A percentile compares a stretch with the other conserved stretches of the same genome.
Evolutionary conservation across 35 echinoderm and acorn worm species (phyloP).

Genomic region (Strongylocentrotus purpuratus): DNA sequence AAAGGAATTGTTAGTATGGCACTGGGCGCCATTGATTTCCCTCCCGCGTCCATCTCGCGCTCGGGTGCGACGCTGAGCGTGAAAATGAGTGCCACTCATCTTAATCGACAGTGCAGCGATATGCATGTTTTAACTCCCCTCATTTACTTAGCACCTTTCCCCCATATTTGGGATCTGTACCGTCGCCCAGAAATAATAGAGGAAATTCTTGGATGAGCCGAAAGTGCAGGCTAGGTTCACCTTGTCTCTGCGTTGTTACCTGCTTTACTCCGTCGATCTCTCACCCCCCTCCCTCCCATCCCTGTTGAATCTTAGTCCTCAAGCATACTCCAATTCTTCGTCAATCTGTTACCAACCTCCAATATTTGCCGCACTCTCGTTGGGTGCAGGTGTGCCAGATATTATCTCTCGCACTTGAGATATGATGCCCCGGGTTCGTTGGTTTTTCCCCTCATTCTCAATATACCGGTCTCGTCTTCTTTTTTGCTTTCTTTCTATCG

Average conservation of each 20-base stretch:
- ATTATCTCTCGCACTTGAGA: conserved; percentile 53
- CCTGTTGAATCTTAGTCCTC: conserved; percentile 34
- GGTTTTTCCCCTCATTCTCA: conserved; percentile 37
- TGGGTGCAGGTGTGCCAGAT: conserved; percentile 45
- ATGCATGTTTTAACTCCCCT: conserved; percentile 39
- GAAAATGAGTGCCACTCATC: conserved; percentile 41
- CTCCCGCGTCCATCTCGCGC: background rate
- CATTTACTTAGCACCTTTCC: conserved; percentile 38
- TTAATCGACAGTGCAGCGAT: conserved; percentile 51
- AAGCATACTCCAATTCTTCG: conserved; percentile 30
- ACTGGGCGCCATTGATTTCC: conserved; percentile 36
- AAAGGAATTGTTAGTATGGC: conserved; percentile 56
- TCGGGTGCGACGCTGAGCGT: conserved; percentile 25
- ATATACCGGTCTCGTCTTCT: background rate
- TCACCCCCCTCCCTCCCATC: background rate
- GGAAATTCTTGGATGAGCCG: conserved; percentile 2
- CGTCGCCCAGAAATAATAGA: conserved; percentile 12
- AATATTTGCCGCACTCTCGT: conserved; percentile 50
- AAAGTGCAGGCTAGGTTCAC: conserved; percentile 54
- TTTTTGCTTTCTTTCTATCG: background rate
- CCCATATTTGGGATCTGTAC: conserved; percentile 26
- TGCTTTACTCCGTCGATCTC: background rate
- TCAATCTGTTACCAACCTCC: conserved; percentile 51
- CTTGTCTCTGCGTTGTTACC: background rate
- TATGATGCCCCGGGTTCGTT: conserved; percentile 47